Conservation (phyloP, 2,797 vertebrate species). For the Decapterus maruadsi region DNA sequence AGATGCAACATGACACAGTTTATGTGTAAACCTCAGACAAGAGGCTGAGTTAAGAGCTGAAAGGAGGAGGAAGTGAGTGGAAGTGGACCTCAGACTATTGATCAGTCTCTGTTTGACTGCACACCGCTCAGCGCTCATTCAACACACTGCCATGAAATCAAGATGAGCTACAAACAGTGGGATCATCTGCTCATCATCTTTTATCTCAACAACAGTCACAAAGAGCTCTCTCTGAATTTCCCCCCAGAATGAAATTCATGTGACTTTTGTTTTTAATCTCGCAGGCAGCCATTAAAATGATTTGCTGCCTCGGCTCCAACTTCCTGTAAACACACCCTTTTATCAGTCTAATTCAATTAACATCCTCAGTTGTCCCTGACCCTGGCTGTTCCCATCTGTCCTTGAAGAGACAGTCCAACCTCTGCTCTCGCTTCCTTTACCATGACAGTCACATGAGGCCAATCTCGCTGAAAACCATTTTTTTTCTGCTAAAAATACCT, state of each 20-base stretch:
- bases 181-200: not conserved
- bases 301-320: slow-evolving; percentile 31
- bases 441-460: not conserved
- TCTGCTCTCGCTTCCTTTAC: not conserved
- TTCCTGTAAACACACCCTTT: slow-evolving; percentile 35
- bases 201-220: not conserved
- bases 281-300: slow-evolving; percentile 21
- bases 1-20: slow-evolving; percentile 74
- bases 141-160: not conserved
- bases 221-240: not conserved
- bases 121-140: not conserved
- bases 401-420: not conserved
- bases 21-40: slow-evolving; percentile 74
- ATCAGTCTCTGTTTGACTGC: slow-evolving; percentile 40
- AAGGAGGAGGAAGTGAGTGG: slow-evolving; percentile 38
- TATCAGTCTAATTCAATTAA: slow-evolving; percentile 45
- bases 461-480: not conserved
- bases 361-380: slow-evolving; percentile 17
- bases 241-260: not conserved
- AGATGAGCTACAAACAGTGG: not conserved
- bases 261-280: not conserved
- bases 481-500: not conserved
- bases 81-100: slow-evolving; percentile 34
- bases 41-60: slow-evolving; percentile 51
- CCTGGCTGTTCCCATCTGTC: slow-evolving; percentile 35